Evolutionary conservation across 2,113 vertebrate species (phyloP).

Genomic region (Dryoscopus gambensis): DNA sequence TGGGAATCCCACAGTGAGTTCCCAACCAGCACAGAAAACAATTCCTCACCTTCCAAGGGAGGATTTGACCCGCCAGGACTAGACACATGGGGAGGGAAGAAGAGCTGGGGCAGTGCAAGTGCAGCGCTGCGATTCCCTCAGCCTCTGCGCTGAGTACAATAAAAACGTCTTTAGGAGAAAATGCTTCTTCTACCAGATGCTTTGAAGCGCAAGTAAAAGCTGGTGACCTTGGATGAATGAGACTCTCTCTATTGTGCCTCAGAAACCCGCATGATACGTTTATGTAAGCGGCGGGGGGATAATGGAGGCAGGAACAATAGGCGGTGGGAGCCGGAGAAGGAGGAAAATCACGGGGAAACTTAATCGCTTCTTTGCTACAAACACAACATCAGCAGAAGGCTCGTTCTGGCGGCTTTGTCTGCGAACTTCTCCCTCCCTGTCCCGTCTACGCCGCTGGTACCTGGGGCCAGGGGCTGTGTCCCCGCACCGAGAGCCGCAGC

Average conservation of each 20-base stretch:
- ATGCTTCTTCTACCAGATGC: not conserved
- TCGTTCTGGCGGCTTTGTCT: not conserved
- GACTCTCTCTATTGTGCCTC: not conserved
- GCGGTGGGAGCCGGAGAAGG: not conserved
- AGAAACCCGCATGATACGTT: not conserved
- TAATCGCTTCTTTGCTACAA: not conserved
- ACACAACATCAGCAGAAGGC: not conserved
- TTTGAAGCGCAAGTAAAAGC: conserved; percentile 60
- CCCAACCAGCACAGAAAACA: not conserved
- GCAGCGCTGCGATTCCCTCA: not conserved
- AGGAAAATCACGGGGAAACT: not conserved
- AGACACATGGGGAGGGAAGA: not conserved
- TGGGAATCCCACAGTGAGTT: not conserved
- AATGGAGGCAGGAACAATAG: conserved; percentile 40
- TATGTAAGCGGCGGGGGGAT: conserved; percentile 22
- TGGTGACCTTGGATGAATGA: conserved; percentile 61
- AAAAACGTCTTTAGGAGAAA: conserved; percentile 33
- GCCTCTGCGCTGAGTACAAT: not conserved
- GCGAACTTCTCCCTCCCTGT: not conserved
- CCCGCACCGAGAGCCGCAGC: fast-evolving
- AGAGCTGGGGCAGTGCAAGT: conserved; percentile 16
- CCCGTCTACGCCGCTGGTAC: not conserved
- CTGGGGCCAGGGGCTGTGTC: not conserved
- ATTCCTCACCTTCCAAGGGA: not conserved
- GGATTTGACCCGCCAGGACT: not conserved